phyloP scores from a whole-genome alignment of 1,140 invertebrate genomes.

The Halictus rubicundus region DNA sequence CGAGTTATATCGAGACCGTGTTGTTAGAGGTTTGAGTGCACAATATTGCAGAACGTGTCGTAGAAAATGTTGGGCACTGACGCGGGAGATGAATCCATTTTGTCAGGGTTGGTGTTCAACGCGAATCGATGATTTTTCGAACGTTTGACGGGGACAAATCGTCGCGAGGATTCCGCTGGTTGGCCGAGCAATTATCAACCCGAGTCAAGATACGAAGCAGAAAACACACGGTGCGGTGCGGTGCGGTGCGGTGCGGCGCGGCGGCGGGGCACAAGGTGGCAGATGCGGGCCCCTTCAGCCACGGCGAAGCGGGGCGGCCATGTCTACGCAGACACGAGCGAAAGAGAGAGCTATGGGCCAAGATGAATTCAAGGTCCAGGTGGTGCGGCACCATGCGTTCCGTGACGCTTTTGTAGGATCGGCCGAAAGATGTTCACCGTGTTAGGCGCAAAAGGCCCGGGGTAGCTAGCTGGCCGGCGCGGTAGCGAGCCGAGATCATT shows the following conservation, averaged over 20 bases:
- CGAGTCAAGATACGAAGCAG: constrained; percentile 33
- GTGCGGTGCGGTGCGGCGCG: background rate
- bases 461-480: constrained; percentile 13
- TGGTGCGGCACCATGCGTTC: constrained; percentile 29
- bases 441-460: background rate
- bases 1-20: no score
- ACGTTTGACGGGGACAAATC: constrained; percentile 27
- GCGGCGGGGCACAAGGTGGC: constrained; percentile 53
- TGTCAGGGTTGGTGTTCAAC: no score
- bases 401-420: constrained; percentile 47
- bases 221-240: constrained; percentile 23
- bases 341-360: constrained; percentile 19
- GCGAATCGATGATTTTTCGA: no score
- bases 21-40: no score
- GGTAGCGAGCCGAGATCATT: constrained; percentile 53
- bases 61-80: no score
- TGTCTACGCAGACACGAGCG: background rate
- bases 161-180: constrained; percentile 35
- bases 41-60: no score
- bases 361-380: constrained; percentile 45
- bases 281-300: constrained; percentile 55
- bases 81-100: no score
- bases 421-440: constrained; percentile 36
- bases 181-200: constrained; percentile 51
- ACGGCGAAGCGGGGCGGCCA: background rate